Percentiles rank a stretch among this genome's conserved stretches.
Conservation (phyloP, 2,888 invertebrate genomes). For the Oxycera nigricornis region DNA sequence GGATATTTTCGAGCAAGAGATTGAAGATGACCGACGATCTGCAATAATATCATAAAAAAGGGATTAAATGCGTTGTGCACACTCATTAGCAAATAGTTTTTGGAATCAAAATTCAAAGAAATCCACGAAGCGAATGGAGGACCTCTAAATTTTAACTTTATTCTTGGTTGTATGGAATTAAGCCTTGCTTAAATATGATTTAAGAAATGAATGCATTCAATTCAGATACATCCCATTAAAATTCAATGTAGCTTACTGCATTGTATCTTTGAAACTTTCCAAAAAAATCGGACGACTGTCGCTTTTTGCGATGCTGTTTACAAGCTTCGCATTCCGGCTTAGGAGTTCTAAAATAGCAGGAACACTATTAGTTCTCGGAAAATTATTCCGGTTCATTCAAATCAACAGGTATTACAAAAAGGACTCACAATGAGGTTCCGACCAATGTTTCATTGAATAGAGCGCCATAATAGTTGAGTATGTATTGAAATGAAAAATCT, state of each 20-base stretch:
- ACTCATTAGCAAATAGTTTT: too few species aligned
- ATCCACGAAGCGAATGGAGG: too few species aligned
- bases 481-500: slow-evolving; percentile 54
- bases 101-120: too few species aligned
- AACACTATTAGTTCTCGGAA: too few species aligned
- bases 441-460: slow-evolving; percentile 48
- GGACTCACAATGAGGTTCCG: slow-evolving; percentile 49
- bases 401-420: too few species aligned
- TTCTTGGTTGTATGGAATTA: too few species aligned
- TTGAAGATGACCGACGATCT: slow-evolving; percentile 58
- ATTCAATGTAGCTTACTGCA: slow-evolving; percentile 51
- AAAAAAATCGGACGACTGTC: slow-evolving; percentile 59
- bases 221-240: too few species aligned
- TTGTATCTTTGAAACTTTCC: slow-evolving; percentile 58
- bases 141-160: too few species aligned
- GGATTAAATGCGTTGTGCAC: too few species aligned
- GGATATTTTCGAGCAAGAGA: slow-evolving; percentile 56
- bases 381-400: too few species aligned
- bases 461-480: slow-evolving; percentile 53
- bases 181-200: too few species aligned
- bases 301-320: slow-evolving; percentile 53
- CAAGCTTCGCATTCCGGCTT: slow-evolving; percentile 50
- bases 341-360: slow-evolving; percentile 10
- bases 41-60: slow-evolving; percentile 10
- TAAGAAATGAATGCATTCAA: too few species aligned